phyloP scores from a whole-genome alignment of 2,888 invertebrate genomes.

The Trissolcus brochymenae region DNA sequence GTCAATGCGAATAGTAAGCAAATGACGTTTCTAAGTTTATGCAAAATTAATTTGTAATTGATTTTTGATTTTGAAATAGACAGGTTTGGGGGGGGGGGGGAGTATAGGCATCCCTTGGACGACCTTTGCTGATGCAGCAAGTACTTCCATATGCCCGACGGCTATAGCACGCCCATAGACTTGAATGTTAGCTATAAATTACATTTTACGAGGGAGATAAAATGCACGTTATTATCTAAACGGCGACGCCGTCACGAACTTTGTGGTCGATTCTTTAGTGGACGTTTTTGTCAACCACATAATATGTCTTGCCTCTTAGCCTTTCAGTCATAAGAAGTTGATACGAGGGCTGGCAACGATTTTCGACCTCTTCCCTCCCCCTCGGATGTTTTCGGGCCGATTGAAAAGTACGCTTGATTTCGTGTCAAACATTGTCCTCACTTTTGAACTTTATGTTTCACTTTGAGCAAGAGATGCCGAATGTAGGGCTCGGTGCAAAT shows the following conservation, averaged over 20 bases:
- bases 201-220: slow-evolving; percentile 76
- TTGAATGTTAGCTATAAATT: slow-evolving; percentile 74
- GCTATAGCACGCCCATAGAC: slow-evolving; percentile 72
- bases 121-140: slow-evolving; percentile 65
- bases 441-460: slow-evolving; percentile 15
- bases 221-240: slow-evolving; percentile 77
- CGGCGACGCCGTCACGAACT: slow-evolving; percentile 74
- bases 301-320: slow-evolving; percentile 46
- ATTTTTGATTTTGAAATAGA: too few species aligned
- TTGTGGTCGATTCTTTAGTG: slow-evolving; percentile 64
- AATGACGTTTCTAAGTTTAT: too few species aligned
- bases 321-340: slow-evolving; percentile 15
- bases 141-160: slow-evolving; percentile 67
- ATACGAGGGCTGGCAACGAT: too few species aligned
- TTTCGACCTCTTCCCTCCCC: too few species aligned
- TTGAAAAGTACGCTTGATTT: too few species aligned
- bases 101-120: slow-evolving; percentile 62
- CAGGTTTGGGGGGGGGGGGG: too few species aligned
- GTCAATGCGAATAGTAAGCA: too few species aligned
- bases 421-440: slow-evolving; percentile 29
- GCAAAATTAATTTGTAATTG: too few species aligned
- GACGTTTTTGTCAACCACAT: slow-evolving; percentile 48
- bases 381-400: too few species aligned
- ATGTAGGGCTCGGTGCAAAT: slow-evolving; percentile 78
- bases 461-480: slow-evolving; percentile 34